Base-by-base conservation (phyloP, 2,113 vertebrate genomes). In the Kryptolebias marmoratus region DNA sequence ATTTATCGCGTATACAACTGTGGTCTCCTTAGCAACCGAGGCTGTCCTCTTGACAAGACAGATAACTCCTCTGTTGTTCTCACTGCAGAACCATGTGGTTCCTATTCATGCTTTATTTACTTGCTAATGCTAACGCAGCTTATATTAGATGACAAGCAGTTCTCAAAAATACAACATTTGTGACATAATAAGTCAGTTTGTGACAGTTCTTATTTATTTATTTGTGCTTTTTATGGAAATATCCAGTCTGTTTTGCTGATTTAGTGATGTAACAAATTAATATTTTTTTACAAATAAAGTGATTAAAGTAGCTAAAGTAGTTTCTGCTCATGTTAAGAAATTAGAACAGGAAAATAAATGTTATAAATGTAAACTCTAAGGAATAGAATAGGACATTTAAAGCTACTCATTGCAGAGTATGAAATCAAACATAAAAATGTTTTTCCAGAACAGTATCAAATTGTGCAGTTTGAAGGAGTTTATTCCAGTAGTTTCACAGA, bases 11-110 rank as follows among this genome's bases (percentile, higher is more conserved):
- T 73, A 83, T 80, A 71, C 58, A 62, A 47, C 65, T 49, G 65
- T 63, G 76, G 89, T 92, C 66, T 82, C 91, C 90, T 56, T 87
- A 68, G 86, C 85, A 92, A 92, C 91, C 77, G 81, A 69, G 81
- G 73, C 81, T 71, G 70, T 85, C 76, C 63, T 60, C 71, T 65
- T 72, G 84, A 75, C 68, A 80, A 79, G 81, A 84, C 78, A 77
- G 80, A 88, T 81, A 82, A 81, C 75, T 85, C 60, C 71, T 67
- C 70, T 78, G 84, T 81, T 85, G 77, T 89, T 61, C 68, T 71
- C 71, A 71, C 77, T 80, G 80, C 86, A 83, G 61, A 88, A 75
- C 84, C 86, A 86, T 86, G 88, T 80, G 87, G 82, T 81, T 87
- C 62, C 80, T 73, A 59, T 85, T 83, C 76, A 77, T 68, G 68